Conservation (phyloP, 2,113 vertebrate genomes). For the Actenoides hombroni region DNA sequence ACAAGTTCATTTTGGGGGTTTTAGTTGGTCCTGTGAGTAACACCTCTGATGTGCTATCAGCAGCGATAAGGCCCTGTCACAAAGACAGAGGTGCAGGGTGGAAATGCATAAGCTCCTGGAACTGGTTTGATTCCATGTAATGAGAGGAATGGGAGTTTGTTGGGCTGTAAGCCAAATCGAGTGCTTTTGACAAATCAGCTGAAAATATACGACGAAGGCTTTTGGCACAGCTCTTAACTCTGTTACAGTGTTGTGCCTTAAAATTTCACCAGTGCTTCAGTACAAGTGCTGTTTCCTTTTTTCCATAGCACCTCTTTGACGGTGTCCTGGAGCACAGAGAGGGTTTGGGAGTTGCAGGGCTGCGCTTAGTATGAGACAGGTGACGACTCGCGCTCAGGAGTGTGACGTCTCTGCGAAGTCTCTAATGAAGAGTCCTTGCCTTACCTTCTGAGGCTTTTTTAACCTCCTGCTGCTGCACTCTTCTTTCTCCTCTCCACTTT, state of each 20-base stretch:
- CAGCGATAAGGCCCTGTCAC: neutral
- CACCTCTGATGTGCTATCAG: neutral
- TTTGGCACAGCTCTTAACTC: neutral
- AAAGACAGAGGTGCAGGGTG: neutral
- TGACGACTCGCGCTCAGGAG: accelerated
- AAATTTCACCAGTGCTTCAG: neutral
- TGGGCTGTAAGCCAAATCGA: neutral
- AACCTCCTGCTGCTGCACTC: neutral
- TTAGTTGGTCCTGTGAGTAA: neutral
- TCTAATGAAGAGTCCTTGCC: neutral
- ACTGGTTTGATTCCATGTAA: neutral
- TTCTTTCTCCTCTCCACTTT: neutral
- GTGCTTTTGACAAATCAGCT: neutral
- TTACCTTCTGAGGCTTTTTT: neutral
- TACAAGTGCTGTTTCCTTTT: neutral
- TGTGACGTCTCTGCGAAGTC: neutral
- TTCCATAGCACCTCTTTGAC: neutral
- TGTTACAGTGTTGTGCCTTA: neutral
- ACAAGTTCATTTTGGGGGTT: neutral
- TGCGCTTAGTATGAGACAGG: neutral
- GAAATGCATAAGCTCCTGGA: neutral
- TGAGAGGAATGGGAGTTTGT: neutral
- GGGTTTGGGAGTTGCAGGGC: neutral
- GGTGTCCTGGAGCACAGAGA: neutral
- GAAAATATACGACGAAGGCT: neutral